Percentiles rank a stretch among this genome's conserved stretches.
Conservation (phyloP, 2,888 invertebrate genomes). For the Spilosoma lubricipeda region DNA sequence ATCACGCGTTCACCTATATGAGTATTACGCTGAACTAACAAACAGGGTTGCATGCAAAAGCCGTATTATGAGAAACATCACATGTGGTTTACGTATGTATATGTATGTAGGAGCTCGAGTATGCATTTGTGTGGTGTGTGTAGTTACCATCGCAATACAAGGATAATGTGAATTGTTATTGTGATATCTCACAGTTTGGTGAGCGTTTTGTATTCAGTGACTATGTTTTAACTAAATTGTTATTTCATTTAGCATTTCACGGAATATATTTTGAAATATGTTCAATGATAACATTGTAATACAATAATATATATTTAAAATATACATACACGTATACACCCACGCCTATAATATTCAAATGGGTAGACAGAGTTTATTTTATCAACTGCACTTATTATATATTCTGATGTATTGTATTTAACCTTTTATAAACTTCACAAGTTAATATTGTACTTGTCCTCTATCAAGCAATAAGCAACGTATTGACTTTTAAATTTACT, state of each 20-base stretch:
- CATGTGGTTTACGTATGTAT: background rate
- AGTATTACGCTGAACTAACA: slow-evolving; percentile 31
- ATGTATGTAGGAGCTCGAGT: background rate
- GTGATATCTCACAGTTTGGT: background rate
- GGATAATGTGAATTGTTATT: background rate
- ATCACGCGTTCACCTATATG: slow-evolving; percentile 32
- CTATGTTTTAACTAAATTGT: too few species aligned
- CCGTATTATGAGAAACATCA: slow-evolving; percentile 28
- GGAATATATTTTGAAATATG: background rate
- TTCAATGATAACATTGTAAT: too few species aligned
- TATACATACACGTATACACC: too few species aligned
- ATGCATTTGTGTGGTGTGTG: background rate
- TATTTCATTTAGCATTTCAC: background rate
- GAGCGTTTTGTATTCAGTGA: background rate
- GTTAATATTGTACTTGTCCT: too few species aligned
- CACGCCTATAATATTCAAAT: too few species aligned
- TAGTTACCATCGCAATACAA: background rate
- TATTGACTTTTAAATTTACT: too few species aligned
- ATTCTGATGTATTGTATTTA: too few species aligned
- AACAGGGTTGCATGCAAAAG: slow-evolving; percentile 28
- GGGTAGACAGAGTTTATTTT: too few species aligned
- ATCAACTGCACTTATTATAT: too few species aligned
- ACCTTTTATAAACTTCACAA: too few species aligned
- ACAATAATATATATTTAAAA: too few species aligned
- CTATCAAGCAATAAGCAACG: too few species aligned